Evolutionary conservation across 2,888 invertebrate genomes (phyloP), one percentile per base, ranked within the genome.

Genomic region (Isoperla grammatica): DNA sequence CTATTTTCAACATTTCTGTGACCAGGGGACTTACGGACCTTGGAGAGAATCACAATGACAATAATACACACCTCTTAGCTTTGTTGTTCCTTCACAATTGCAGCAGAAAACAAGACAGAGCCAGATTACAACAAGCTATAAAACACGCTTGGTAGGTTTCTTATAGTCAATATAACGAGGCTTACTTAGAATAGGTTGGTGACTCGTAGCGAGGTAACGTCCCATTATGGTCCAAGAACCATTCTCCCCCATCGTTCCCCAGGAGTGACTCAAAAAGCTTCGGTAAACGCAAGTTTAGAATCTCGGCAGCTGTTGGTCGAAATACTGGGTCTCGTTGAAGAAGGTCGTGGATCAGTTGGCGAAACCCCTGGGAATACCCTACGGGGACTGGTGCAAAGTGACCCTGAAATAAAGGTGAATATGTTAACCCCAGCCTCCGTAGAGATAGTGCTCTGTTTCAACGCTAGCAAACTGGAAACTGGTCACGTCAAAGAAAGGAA

Each of bases 311-410:
- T 1, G 82, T 78, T 0, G 87, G 87, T 57, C 88, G 72, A 20
- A 77, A 73, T 20, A 76, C 73, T 0, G 84, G 81, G 65, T 86
- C 81, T 64, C 79, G 78, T 69, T 85, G 82, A 15, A 88, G 74
- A 67, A 88, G 75, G 65, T 81, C 79, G 64, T 78, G 75, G 20
- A 88, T 76, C 2, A 88, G 72, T 61, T 82, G 78, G 64, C 81
- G 80, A 64, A 88, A 75, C 22, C 80, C 81, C 9, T 79, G 75
- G 2, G 85, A 84, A 71, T 87, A 88, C 53, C 79, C 81, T 2
- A 79, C 77, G 11, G 83, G 84, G 43, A 88, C 77, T 1, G 85
- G 81, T 15, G 82, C 80, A 73, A 84, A 88, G 53, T 84, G 79
- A 42, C 84, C 86, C 84, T 84, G 63, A 22, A 66, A 56, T 29